These are phyloP conservation scores for Lucilia sericata DNA, from an alignment of 1,140 invertebrate genomes.

Conservation along the genomic window DNA sequence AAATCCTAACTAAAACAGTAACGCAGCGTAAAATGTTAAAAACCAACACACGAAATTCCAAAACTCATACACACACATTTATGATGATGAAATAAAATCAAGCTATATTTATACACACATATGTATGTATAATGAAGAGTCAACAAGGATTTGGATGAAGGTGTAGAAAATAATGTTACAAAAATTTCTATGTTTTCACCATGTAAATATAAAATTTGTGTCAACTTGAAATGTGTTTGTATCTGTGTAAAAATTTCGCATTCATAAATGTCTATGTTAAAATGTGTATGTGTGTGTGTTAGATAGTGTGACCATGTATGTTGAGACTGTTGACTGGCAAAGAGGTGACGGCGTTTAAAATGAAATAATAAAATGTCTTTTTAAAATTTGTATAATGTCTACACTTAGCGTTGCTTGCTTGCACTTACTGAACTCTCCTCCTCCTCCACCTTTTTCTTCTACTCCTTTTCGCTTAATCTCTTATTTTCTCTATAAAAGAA, in stretches of 20 bases:
- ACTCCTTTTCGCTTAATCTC: not conserved
- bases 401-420: not conserved
- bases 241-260: not conserved
- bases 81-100: too few species aligned
- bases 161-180: not conserved
- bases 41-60: too few species aligned
- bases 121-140: not conserved
- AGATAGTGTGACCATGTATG: not conserved
- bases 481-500: not conserved
- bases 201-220: not conserved
- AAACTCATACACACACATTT: too few species aligned
- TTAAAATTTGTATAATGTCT: conserved; percentile 5
- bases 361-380: conserved; percentile 3
- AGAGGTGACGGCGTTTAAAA: not conserved
- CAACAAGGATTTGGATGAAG: not conserved
- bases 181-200: not conserved
- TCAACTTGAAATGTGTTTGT: not conserved
- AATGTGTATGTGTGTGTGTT: not conserved
- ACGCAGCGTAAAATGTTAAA: too few species aligned
- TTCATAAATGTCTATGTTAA: not conserved
- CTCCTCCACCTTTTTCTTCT: not conserved
- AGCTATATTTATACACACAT: not conserved
- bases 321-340: not conserved
- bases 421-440: not conserved
- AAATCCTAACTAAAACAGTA: too few species aligned